phyloP scores from a whole-genome alignment of 2,113 vertebrate genomes.

The Sinocyclocheilus rhinocerous region DNA sequence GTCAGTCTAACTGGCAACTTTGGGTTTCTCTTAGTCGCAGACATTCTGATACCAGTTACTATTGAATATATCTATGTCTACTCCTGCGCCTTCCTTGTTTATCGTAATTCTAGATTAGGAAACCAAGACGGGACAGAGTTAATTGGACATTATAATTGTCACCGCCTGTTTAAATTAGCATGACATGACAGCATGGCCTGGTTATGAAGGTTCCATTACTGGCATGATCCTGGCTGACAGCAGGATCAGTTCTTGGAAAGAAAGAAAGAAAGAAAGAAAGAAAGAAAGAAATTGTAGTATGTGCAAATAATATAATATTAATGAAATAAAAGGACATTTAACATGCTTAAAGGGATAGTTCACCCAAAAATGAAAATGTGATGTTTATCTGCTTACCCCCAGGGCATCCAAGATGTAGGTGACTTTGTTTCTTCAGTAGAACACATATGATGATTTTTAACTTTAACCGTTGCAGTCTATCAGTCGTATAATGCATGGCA shows the following conservation, averaged over 20 bases:
- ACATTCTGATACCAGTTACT: not conserved
- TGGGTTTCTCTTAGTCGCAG: not conserved
- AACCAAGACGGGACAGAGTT: not conserved
- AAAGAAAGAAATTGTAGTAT: too few relatives aligned
- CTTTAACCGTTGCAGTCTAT: too few relatives aligned
- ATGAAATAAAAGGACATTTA: too few relatives aligned
- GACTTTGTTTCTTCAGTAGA: too few relatives aligned
- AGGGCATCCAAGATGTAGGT: too few relatives aligned
- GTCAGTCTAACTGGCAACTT: slow-evolving; percentile 58
- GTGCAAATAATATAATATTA: too few relatives aligned
- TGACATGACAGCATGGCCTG: not conserved
- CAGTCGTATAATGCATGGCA: too few relatives aligned
- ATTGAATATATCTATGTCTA: not conserved
- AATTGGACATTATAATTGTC: not conserved
- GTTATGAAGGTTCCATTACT: not conserved
- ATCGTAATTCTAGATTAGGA: not conserved
- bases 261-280: slow-evolving; percentile 39
- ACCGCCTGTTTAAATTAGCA: not conserved
- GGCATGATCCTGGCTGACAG: not conserved
- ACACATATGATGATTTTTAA: too few relatives aligned
- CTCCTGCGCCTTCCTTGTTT: not conserved
- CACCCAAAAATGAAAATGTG: too few relatives aligned
- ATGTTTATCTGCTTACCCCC: too few relatives aligned
- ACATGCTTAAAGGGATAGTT: too few relatives aligned
- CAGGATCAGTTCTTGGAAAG: slow-evolving; percentile 10